phyloP scores from a whole-genome alignment of 2,888 invertebrate species.

The Napeogenes sylphis region DNA sequence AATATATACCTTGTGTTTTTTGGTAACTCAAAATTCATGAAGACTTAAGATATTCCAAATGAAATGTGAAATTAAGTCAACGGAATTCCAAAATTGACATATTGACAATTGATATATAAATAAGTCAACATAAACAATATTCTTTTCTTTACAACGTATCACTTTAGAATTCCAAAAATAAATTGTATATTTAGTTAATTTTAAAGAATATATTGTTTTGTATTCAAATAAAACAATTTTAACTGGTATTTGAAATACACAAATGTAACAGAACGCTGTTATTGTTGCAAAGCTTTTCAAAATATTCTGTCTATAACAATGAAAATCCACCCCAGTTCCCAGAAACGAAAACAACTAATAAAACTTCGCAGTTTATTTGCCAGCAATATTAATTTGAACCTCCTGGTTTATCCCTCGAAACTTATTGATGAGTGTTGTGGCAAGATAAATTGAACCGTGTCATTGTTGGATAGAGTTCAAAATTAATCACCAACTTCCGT shows the following conservation, averaged over 20 bases:
- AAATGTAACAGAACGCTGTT: neutral
- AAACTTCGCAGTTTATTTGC: conserved; percentile 20
- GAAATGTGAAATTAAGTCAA: no score
- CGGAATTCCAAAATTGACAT: no score
- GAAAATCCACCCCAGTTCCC: neutral
- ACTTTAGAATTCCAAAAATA: no score
- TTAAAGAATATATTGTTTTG: no score
- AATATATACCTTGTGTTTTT: no score
- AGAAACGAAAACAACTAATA: conserved; percentile 15
- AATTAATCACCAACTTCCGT: conserved; percentile 16
- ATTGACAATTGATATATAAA: no score
- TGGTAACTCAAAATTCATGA: no score
- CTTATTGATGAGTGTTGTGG: conserved; percentile 19
- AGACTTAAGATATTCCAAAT: no score
- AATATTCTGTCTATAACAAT: conserved; percentile 6
- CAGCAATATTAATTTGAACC: conserved; percentile 23
- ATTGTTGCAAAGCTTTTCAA: neutral
- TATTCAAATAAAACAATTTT: no score
- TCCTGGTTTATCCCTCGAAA: conserved; percentile 22
- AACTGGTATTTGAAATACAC: neutral
- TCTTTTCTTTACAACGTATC: no score
- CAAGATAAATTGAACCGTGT: conserved; percentile 21
- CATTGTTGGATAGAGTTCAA: conserved; percentile 15
- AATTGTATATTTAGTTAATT: no score
- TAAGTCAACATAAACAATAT: no score